Evolutionary conservation across 2,888 invertebrate genomes (phyloP).

Genomic region (Andricus curvator): DNA sequence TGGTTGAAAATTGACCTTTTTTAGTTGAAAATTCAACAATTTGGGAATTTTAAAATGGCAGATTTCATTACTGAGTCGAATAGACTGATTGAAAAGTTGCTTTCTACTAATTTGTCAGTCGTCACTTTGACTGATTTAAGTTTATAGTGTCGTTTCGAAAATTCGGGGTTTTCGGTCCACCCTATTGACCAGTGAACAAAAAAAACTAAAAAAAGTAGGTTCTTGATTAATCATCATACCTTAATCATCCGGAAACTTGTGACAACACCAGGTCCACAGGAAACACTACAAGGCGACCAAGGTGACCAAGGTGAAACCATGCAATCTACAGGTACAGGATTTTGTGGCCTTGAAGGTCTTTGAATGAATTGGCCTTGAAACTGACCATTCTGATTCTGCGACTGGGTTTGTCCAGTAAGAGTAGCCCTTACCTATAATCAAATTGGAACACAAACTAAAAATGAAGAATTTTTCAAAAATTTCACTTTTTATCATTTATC

Average conservation of each 20-base stretch:
- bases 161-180: too few relatives aligned
- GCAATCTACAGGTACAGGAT: slow-evolving; percentile 81
- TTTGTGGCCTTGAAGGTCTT: not conserved
- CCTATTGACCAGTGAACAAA: too few relatives aligned
- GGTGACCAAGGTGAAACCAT: slow-evolving; percentile 89
- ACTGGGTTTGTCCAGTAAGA: slow-evolving; percentile 59
- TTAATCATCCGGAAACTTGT: slow-evolving; percentile 83
- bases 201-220: not conserved
- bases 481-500: not conserved
- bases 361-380: not conserved
- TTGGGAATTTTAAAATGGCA: too few relatives aligned
- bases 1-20: too few relatives aligned
- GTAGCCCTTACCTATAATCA: slow-evolving; percentile 61
- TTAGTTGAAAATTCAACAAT: too few relatives aligned
- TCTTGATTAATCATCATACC: slow-evolving; percentile 70
- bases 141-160: too few relatives aligned
- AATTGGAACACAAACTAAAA: not conserved
- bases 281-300: slow-evolving; percentile 90
- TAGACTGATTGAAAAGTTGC: too few relatives aligned
- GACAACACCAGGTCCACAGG: slow-evolving; percentile 88
- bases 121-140: too few relatives aligned
- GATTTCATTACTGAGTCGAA: too few relatives aligned
- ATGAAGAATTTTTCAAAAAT: not conserved
- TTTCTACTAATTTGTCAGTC: too few relatives aligned
- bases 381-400: slow-evolving; percentile 37